Percentiles rank a stretch among this genome's conserved stretches.
Conservation (phyloP, 2,113 vertebrate genomes). For the Lota lota region DNA sequence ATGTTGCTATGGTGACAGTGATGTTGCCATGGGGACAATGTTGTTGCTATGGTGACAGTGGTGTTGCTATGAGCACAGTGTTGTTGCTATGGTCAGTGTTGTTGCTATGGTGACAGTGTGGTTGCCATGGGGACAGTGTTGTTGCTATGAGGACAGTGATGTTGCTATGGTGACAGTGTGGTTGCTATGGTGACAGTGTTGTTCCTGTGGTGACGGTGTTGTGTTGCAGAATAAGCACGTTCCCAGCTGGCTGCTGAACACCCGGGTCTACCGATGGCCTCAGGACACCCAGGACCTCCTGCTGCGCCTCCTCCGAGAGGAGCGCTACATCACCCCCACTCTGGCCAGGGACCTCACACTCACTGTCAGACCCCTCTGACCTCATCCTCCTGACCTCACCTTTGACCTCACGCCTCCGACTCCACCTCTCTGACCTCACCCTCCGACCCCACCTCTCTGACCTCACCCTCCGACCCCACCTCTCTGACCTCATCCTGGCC, state of each 20-base stretch:
- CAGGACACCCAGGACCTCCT: slow-evolving; percentile 84
- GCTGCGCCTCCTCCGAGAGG: slow-evolving; percentile 85
- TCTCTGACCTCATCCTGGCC: slow-evolving; percentile 82
- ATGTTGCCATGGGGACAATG: neutral
- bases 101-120: neutral
- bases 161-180: neutral
- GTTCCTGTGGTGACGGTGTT: neutral
- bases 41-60: neutral
- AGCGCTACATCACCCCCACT: slow-evolving; percentile 85
- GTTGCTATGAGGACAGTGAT: neutral
- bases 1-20: neutral
- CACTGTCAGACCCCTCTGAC: slow-evolving; percentile 64
- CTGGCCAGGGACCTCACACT: slow-evolving; percentile 81
- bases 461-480: slow-evolving; percentile 68
- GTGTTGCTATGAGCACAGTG: neutral
- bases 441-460: slow-evolving; percentile 74
- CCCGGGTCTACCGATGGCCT: slow-evolving; percentile 88
- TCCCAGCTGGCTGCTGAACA: slow-evolving; percentile 91
- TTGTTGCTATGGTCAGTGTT: neutral
- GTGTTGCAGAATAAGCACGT: slow-evolving; percentile 77
- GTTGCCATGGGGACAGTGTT: neutral
- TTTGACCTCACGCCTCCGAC: slow-evolving; percentile 83
- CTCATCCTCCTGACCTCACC: neutral
- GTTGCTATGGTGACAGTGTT: neutral
- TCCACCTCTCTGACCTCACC: slow-evolving; percentile 81